Evolutionary conservation across 2,113 vertebrate genomes (phyloP).

Genomic region (Pagrus major): DNA sequence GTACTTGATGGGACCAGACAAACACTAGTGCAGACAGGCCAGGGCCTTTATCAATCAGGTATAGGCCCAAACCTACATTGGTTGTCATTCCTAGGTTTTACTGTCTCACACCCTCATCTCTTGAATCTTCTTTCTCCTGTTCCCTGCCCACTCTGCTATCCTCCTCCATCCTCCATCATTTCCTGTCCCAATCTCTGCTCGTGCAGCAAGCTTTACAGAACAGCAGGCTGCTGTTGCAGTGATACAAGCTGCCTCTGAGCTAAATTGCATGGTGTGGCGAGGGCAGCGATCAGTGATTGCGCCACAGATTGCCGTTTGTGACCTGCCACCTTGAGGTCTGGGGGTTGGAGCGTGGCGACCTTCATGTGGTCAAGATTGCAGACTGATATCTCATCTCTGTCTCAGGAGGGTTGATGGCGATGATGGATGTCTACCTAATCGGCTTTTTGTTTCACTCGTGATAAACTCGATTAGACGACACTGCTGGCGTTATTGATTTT

Average conservation of each 20-base stretch:
- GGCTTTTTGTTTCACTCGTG: slow-evolving; percentile 24
- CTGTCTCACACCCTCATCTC: slow-evolving; percentile 17
- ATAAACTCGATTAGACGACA: slow-evolving; percentile 9
- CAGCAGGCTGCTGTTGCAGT: slow-evolving; percentile 15
- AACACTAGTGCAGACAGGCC: slow-evolving; percentile 15
- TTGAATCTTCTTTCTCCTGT: background rate
- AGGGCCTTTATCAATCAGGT: slow-evolving; percentile 9
- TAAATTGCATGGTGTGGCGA: slow-evolving; percentile 14
- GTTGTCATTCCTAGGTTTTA: background rate
- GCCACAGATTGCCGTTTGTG: slow-evolving; percentile 34
- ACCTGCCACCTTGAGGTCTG: slow-evolving; percentile 41
- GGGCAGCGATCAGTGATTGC: slow-evolving; percentile 25
- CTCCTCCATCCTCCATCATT: slow-evolving; percentile 18
- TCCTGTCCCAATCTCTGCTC: slow-evolving; percentile 18
- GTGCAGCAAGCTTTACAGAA: slow-evolving; percentile 12
- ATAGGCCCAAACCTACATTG: slow-evolving; percentile 1
- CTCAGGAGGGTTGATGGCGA: background rate
- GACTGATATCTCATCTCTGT: slow-evolving; percentile 38
- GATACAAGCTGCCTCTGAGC: slow-evolving; percentile 51
- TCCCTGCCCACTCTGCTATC: background rate
- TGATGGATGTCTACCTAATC: slow-evolving; percentile 49
- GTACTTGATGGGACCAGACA: slow-evolving; percentile 3
- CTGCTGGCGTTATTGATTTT: slow-evolving; percentile 19
- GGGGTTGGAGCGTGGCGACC: slow-evolving; percentile 29
- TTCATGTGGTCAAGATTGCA: slow-evolving; percentile 23